Conservation (phyloP, 2,113 vertebrate genomes). For the Lipophrys pholis region DNA sequence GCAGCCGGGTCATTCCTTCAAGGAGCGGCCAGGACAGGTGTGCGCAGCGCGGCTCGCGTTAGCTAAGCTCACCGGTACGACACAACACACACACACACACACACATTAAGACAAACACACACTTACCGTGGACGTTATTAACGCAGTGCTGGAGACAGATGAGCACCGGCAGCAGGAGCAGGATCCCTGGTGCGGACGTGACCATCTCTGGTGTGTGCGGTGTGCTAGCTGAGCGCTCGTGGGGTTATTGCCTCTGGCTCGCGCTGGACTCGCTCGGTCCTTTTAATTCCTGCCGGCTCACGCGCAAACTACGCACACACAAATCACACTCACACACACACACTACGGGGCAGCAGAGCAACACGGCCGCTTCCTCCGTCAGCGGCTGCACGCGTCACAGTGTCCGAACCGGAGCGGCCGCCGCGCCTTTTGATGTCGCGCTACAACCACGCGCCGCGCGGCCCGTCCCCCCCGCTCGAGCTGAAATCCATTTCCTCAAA, state of each 20-base stretch:
- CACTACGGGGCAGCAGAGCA: no score
- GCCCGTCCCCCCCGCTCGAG: conserved; percentile 25
- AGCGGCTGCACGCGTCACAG: no score
- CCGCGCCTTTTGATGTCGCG: conserved; percentile 67
- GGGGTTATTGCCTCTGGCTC: conserved; percentile 41
- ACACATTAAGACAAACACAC: background rate
- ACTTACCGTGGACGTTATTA: conserved; percentile 74
- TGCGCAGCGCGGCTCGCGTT: conserved; percentile 7
- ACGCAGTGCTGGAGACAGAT: conserved; percentile 71
- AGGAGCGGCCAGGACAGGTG: conserved; percentile 66
- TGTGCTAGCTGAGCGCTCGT: conserved; percentile 66
- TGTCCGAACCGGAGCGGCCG: background rate
- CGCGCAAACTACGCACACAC: conserved; percentile 31
- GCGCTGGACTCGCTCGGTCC: conserved; percentile 40
- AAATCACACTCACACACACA: background rate
- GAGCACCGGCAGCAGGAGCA: conserved; percentile 71
- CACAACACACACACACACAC: background rate
- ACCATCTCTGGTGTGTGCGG: conserved; percentile 76
- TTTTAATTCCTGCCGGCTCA: conserved; percentile 19
- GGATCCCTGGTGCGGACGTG: conserved; percentile 70
- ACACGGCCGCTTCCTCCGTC: background rate
- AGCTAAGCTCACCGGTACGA: background rate
- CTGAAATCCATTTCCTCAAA: conserved; percentile 71
- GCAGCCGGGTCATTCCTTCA: conserved; percentile 31
- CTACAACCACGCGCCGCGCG: conserved; percentile 47